Percentiles rank a stretch among this genome's conserved stretches.
Evolutionary conservation across 2,113 vertebrate genomes (phyloP).

Genomic region (Periophthalmodon schlosseri): DNA sequence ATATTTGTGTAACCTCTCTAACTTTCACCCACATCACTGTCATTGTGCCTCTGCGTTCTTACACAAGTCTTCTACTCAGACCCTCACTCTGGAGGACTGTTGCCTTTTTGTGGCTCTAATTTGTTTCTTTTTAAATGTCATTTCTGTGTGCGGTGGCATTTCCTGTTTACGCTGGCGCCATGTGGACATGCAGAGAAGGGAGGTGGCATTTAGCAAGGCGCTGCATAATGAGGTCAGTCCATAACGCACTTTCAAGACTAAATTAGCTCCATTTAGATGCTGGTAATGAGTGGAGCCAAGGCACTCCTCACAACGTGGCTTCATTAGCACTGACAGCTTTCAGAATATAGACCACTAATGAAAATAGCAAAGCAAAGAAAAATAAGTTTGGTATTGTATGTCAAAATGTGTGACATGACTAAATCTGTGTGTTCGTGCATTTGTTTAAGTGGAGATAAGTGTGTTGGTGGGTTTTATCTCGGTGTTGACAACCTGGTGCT

Average conservation of each 20-base stretch:
- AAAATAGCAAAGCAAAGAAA: neutral
- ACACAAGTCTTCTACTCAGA: neutral
- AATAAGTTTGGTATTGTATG: neutral
- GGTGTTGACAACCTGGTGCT: conserved; percentile 24
- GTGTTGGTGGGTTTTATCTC: conserved; percentile 37
- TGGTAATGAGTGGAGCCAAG: conserved; percentile 29
- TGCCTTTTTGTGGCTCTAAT: conserved; percentile 1
- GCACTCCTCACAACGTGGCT: conserved; percentile 3
- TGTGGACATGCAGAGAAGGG: neutral
- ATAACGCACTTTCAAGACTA: conserved; percentile 23
- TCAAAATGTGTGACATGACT: conserved; percentile 13
- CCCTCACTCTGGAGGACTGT: neutral
- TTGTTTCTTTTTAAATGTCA: conserved; percentile 31
- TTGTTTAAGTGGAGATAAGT: conserved; percentile 20
- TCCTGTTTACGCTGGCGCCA: conserved; percentile 20
- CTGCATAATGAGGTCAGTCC: conserved; percentile 28
- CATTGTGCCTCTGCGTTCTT: neutral
- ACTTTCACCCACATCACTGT: neutral
- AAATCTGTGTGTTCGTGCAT: conserved; percentile 10
- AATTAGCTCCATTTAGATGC: conserved; percentile 40
- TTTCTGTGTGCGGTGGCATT: conserved; percentile 25
- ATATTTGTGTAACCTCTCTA: neutral
- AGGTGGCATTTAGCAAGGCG: conserved; percentile 26
- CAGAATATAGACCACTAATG: conserved; percentile 26
- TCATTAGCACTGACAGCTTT: conserved; percentile 18